phyloP scores from a whole-genome alignment of 2,888 invertebrate genomes.

The Synanthedon myopaeformis region DNA sequence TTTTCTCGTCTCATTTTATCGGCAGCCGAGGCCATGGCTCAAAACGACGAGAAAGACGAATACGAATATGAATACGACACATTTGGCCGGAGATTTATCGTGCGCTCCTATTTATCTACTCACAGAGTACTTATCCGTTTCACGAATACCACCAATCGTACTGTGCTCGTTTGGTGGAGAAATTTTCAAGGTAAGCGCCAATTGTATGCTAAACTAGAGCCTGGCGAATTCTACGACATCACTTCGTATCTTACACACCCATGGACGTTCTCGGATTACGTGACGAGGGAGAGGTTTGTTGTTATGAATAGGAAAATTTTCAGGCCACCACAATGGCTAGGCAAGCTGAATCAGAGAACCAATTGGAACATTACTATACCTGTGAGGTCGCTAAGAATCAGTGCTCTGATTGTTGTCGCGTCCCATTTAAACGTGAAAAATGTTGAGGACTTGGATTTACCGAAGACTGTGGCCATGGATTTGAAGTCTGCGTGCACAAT shows the following conservation, averaged over 20 bases:
- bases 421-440: conserved; percentile 29
- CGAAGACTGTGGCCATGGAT: conserved; percentile 43
- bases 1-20: no score
- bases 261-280: conserved; percentile 83
- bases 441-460: conserved; percentile 47
- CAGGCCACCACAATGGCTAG: conserved; percentile 43
- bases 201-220: conserved; percentile 71
- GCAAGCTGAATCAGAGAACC: conserved; percentile 35
- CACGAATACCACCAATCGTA: conserved; percentile 38
- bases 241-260: conserved; percentile 86
- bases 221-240: conserved; percentile 70
- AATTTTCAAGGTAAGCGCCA: conserved; percentile 76
- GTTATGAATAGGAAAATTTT: conserved; percentile 66
- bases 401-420: conserved; percentile 55
- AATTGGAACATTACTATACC: conserved; percentile 67
- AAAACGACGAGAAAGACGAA: conserved; percentile 16
- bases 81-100: conserved; percentile 33
- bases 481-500: conserved; percentile 21
- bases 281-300: conserved; percentile 74
- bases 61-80: conserved; percentile 40
- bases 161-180: conserved; percentile 80
- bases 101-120: conserved; percentile 37
- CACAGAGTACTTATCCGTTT: conserved; percentile 39
- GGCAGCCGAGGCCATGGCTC: conserved; percentile 10
- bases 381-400: conserved; percentile 56